Conservation (phyloP, 2,888 invertebrate species). For the Caenorhabditis sp. region DNA sequence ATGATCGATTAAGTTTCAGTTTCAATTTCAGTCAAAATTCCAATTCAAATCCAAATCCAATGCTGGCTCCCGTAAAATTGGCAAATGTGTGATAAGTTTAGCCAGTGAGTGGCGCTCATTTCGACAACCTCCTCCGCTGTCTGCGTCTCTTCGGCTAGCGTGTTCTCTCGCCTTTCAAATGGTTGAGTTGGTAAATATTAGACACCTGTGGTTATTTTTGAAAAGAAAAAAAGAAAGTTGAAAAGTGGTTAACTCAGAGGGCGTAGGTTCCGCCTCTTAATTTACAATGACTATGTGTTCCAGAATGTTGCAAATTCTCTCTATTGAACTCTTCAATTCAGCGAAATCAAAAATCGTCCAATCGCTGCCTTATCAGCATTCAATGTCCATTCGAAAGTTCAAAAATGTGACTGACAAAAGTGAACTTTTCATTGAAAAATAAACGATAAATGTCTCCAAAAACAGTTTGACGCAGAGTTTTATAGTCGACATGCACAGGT, state of each 20-base stretch:
- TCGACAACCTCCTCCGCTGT: constrained; percentile 16
- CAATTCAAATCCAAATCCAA: neutral
- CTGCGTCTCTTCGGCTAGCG: constrained; percentile 25
- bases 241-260: constrained; percentile 1
- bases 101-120: constrained; percentile 43
- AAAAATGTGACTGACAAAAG: constrained; percentile 25
- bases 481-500: constrained; percentile 15
- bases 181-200: constrained; percentile 21
- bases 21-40: neutral
- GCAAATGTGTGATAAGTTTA: constrained; percentile 31
- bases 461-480: constrained; percentile 36
- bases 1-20: neutral
- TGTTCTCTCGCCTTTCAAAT: constrained; percentile 7
- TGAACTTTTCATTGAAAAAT: constrained; percentile 60
- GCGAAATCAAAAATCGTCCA: constrained; percentile 10
- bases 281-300: no score
- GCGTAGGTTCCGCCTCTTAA: no score
- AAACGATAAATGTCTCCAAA: constrained; percentile 30
- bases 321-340: neutral
- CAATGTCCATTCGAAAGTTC: constrained; percentile 13
- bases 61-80: no score
- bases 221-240: no score
- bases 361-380: constrained; percentile 19
- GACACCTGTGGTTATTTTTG: constrained; percentile 23
- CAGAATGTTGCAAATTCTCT: neutral